Conservation (phyloP, 1,140 invertebrate genomes). For the Eriocheir sinensis region DNA sequence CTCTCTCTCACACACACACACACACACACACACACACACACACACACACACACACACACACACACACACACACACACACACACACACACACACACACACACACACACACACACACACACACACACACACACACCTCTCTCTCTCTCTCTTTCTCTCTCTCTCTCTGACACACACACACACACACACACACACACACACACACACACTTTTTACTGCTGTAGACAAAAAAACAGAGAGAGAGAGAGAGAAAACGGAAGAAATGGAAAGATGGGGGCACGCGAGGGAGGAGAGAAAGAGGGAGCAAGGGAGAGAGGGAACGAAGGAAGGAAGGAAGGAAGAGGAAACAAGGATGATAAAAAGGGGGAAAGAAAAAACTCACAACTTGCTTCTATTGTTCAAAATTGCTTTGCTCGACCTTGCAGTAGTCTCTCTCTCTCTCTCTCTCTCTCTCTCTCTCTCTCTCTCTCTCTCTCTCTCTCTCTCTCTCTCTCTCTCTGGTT, state of each 20-base stretch:
- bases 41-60: conserved; percentile 66
- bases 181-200: neutral
- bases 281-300: neutral
- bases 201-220: neutral
- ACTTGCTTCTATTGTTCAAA: too few relatives aligned
- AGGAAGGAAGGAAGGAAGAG: neutral
- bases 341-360: neutral
- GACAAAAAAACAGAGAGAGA: neutral
- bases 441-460: too few relatives aligned
- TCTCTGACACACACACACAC: neutral
- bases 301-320: neutral
- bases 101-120: conserved; percentile 67
- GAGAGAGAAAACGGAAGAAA: conserved; percentile 28
- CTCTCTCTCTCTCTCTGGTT: too few relatives aligned
- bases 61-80: conserved; percentile 43
- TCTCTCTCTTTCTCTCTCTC: neutral
- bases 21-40: conserved; percentile 67
- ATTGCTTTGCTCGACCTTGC: too few relatives aligned
- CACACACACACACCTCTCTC: conserved; percentile 47
- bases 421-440: too few relatives aligned
- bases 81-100: conserved; percentile 67
- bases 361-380: neutral
- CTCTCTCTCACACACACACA: conserved; percentile 10
- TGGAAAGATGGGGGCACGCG: neutral
- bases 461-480: too few relatives aligned